Conservation (phyloP, 2,797 vertebrate species). For the Chloroceryle amazona region DNA sequence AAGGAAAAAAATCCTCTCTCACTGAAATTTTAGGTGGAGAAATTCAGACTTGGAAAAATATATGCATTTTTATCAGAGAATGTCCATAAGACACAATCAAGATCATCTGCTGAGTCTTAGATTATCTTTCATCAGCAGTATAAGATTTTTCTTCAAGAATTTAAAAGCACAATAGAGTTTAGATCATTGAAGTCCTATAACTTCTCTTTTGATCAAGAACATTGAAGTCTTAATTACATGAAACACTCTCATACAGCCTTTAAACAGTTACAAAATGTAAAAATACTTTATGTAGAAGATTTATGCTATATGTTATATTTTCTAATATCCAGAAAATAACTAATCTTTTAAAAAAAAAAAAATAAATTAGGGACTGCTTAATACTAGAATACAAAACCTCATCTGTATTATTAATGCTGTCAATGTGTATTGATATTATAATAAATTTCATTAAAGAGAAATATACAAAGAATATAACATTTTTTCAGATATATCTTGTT, state of each 20-base stretch:
- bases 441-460: not conserved
- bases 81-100: not conserved
- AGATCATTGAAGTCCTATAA: not conserved
- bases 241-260: not conserved
- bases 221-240: not conserved
- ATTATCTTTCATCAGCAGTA: not conserved
- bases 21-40: not conserved
- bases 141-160: not conserved
- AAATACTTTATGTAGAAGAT: not conserved
- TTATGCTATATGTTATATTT: not conserved
- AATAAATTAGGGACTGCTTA: not conserved
- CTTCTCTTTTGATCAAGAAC: not conserved
- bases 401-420: not conserved
- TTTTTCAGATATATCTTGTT: not conserved
- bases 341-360: not conserved
- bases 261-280: not conserved
- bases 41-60: not conserved
- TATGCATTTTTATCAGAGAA: not conserved
- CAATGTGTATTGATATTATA: rapidly evolving
- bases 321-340: not conserved
- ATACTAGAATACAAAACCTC: not conserved
- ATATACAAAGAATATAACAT: not conserved
- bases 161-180: not conserved
- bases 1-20: not conserved
- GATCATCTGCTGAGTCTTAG: not conserved